Evolutionary conservation across 2,797 vertebrate species (phyloP).

Genomic region (Macrochelys suwanniensis): DNA sequence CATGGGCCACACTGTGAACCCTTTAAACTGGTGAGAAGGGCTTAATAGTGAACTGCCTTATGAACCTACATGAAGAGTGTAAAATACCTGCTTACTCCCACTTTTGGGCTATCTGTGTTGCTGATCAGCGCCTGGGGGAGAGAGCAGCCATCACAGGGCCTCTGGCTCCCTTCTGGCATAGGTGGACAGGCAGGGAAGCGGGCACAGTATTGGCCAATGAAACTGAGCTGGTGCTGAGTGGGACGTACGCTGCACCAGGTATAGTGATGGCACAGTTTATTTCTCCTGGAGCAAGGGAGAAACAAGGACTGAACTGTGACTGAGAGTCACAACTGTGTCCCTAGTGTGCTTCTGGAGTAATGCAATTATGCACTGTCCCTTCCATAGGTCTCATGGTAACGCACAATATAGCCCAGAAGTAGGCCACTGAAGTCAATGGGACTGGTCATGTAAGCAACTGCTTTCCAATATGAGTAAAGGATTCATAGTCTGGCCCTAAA

Average conservation of each 20-base stretch:
- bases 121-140: too few relatives aligned
- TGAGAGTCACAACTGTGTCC: not conserved
- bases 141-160: not conserved
- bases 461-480: not conserved
- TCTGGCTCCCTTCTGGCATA: not conserved
- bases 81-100: rapidly evolving
- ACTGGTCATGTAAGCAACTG: not conserved
- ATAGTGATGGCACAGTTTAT: not conserved
- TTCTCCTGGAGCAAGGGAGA: not conserved
- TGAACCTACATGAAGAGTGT: not conserved
- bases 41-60: not conserved
- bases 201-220: not conserved
- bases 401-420: not conserved
- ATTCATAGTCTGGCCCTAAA: not conserved
- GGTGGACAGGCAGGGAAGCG: not conserved
- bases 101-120: not conserved
- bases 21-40: not conserved
- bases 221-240: not conserved
- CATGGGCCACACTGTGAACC: not conserved
- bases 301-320: not conserved
- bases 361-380: not conserved
- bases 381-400: not conserved
- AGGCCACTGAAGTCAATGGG: not conserved
- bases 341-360: not conserved
- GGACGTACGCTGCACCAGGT: not conserved